Evolutionary conservation across 2,797 vertebrate genomes (phyloP), one percentile per base, ranked within the genome.

Genomic region (Moxostoma hubbsi): DNA sequence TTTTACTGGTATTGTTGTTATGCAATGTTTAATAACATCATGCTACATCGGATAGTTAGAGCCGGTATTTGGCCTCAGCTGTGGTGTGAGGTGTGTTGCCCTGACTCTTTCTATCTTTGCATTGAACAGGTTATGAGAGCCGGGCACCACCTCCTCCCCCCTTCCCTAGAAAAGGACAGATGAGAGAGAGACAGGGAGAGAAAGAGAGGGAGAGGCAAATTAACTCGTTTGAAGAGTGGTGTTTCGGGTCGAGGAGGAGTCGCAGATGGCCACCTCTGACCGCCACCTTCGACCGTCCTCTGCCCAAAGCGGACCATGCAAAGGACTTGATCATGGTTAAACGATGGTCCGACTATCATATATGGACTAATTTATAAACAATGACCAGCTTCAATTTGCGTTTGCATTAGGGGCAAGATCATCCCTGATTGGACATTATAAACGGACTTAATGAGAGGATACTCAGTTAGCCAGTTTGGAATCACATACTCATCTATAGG

Each of bases 61-160:
- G 88, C 85, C 84, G 81, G 85, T 80, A 81, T 86, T 82, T 66
- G 77, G 77, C 62, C 55, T 82, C 65, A 73, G 87, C 86, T 87
- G 84, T 90, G 90, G 81, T 83, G 80, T 83, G 89, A 88, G 93
- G 91, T 90, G 89, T 92, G 92, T 91, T 91, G 92, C 90, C 92
- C 92, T 94, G 93, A 94, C 93, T 93, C 93, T 93, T 91, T 94
- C 89, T 94, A 90, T 94, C 93, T 94, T 94, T 94, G 93, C 93
- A 89, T 94, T 94, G 90, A 93, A 94, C 94, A 94, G 94, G 93
- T 94, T 92, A 89, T 94, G 94, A 94, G 92, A 92, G 90, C 91
- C 89, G 87, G 90, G 93, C 90, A 89, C 90, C 82, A 81, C 81
- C 85, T 84, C 91, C 87, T 88, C 89, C 78, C 74, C 83, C 77